phyloP scores from a whole-genome alignment of 1,140 invertebrate genomes.

The Polypedilum vanderplanki region DNA sequence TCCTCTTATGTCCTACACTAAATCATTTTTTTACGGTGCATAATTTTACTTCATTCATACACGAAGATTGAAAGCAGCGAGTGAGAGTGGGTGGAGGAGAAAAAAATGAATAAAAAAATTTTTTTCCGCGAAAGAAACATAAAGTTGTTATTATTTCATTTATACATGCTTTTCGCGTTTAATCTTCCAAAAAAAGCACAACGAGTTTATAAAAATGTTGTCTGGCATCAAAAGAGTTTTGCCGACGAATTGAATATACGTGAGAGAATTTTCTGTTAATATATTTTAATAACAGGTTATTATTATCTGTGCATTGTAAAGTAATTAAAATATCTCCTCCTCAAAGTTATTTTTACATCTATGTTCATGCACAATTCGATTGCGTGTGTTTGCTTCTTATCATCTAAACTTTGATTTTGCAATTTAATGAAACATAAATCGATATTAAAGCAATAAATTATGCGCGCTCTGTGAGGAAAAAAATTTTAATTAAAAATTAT shows the following conservation, averaged over 20 bases:
- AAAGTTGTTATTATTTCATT: conserved; percentile 13
- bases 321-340: conserved; percentile 27
- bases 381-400: neutral
- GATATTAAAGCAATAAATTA: conserved; percentile 1
- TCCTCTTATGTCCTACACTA: neutral
- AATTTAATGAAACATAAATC: conserved; percentile 11
- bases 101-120: neutral
- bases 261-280: neutral
- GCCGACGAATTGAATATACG: neutral
- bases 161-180: conserved; percentile 11
- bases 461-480: neutral
- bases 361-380: neutral
- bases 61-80: neutral
- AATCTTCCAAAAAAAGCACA: neutral
- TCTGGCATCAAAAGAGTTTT: conserved; percentile 8
- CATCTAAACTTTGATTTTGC: conserved; percentile 8
- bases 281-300: conserved; percentile 26
- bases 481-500: conserved; percentile 15
- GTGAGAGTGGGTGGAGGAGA: neutral
- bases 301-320: conserved; percentile 22
- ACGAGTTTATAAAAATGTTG: neutral
- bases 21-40: neutral
- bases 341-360: neutral
- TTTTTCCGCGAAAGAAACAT: neutral
- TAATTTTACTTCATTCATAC: neutral